Conservation (phyloP, 2,888 invertebrate genomes). For the Adela reaumurella region DNA sequence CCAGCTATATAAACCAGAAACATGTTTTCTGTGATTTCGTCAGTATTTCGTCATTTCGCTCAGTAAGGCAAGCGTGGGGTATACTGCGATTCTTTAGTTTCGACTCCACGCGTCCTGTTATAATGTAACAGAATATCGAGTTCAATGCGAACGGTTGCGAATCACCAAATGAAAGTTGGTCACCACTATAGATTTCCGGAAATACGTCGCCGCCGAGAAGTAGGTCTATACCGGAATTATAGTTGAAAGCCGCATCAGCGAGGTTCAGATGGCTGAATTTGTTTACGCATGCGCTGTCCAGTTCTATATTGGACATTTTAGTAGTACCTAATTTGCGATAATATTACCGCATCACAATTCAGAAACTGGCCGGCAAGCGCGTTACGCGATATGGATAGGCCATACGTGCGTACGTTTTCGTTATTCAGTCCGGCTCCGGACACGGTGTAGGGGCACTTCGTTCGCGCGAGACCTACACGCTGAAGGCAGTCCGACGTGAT, state of each 20-base stretch:
- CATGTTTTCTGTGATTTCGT: background rate
- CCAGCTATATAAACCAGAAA: background rate
- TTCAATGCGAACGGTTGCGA: background rate
- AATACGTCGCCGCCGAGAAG: background rate
- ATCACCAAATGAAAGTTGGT: background rate
- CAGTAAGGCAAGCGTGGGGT: background rate
- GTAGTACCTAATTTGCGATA: background rate
- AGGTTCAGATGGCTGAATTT: background rate
- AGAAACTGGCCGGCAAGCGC: background rate
- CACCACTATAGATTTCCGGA: conserved; percentile 2
- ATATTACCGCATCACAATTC: background rate
- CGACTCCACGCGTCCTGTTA: background rate
- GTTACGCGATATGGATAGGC: background rate
- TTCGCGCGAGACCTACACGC: background rate
- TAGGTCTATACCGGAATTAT: background rate
- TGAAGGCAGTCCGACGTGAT: background rate
- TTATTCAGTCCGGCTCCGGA: background rate
- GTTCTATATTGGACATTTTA: background rate
- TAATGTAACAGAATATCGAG: background rate
- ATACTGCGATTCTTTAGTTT: background rate
- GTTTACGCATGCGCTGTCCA: background rate
- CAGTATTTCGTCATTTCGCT: background rate
- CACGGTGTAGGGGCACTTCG: background rate
- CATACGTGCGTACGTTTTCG: background rate
- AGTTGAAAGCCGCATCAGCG: background rate